Evolutionary conservation across 2,888 invertebrate species (phyloP), one percentile per base, ranked within the genome.

Genomic region (Xestia rhomboidea): DNA sequence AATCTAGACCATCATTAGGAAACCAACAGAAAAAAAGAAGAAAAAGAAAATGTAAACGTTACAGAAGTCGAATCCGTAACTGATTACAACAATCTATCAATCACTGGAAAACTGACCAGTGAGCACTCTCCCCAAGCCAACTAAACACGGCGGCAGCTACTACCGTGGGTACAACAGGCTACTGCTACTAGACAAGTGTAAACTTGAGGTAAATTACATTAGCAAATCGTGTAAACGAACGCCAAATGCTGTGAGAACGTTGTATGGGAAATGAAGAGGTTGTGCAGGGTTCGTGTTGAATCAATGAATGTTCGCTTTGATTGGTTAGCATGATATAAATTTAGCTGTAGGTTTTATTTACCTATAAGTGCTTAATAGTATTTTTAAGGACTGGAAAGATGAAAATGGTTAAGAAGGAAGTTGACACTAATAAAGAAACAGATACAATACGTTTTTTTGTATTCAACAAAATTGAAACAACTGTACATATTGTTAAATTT

Each of bases 201-300:
- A 83, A 88, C 84, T 83, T 80, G 24, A 77, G 81, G 87, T 87
- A 89, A 89, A 89, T 89, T 89, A 88, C 88, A 89, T 89, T 88
- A 89, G 89, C 89, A 86, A 89, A 89, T 89, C 73, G 85, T 84
- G 81, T 78, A 73, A 77, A 72, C 74, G 75, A 74, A 86, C 87
- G 76, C 76, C 82, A 80, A 84, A 82, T 83, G 75, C 85, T 87
- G 88, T 87, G 90, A 87, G 89, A 85, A 86, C 77, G 27, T 38
- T 71, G 69, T 76, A 81, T 89, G 89, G 87, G 89, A 89, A 89
- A 83, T 89, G 83, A 87, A 88, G 87, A 87, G 82, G 77, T 79
- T 69, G 4, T 51, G 51, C 15, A 63, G 21, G 41, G 57, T 41
- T 78, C 57, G 62, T 85, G 72, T 27, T 44, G 46, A 64, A 77